A percentile compares a stretch with the other conserved stretches of the same genome.
These are phyloP conservation scores for Gila orcuttii DNA, from an alignment of 2,113 vertebrate genomes.

Conservation along the genomic window DNA sequence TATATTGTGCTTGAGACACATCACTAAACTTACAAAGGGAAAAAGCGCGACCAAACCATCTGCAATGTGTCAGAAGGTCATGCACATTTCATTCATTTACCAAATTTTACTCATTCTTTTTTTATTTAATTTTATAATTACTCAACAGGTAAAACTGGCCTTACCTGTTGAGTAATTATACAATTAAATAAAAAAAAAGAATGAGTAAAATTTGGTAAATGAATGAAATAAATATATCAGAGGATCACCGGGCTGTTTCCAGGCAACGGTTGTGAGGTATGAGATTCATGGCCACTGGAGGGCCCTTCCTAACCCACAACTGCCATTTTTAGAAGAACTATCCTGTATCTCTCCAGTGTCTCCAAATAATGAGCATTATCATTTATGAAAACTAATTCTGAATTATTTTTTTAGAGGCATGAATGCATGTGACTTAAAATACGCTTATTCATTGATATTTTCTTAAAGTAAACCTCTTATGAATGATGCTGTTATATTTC, in stretches of 20 bases:
- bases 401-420: not conserved
- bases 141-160: no score
- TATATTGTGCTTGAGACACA: not conserved
- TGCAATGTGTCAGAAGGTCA: not conserved
- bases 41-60: not conserved
- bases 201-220: not conserved
- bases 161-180: not conserved
- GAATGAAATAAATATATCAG: slow-evolving; percentile 33
- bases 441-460: not conserved
- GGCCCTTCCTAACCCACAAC: slow-evolving; percentile 41
- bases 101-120: no score
- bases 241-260: slow-evolving; percentile 48
- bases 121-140: no score
- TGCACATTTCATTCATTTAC: not conserved
- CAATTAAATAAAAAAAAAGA: slow-evolving; percentile 25
- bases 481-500: not conserved
- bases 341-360: not conserved
- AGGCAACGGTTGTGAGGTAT: slow-evolving; percentile 49
- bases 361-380: not conserved
- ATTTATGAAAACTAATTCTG: not conserved
- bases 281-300: slow-evolving; percentile 39
- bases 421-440: not conserved
- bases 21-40: not conserved
- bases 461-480: not conserved
- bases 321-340: not conserved